Evolutionary conservation across 2,797 vertebrate genomes (phyloP).

Genomic region (Lates japonicus): DNA sequence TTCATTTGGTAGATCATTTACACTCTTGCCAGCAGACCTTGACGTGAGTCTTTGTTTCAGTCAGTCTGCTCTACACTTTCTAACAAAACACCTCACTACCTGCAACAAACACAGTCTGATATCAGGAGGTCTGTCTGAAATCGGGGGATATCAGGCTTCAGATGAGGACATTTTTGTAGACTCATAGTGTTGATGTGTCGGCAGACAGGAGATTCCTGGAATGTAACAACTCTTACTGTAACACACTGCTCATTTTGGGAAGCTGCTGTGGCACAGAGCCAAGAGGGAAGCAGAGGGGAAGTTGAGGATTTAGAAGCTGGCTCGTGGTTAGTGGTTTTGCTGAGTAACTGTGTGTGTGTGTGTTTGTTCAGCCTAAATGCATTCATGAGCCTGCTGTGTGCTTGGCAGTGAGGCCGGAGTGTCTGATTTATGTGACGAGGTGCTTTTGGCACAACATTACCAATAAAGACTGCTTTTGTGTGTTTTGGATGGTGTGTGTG

Average conservation of each 20-base stretch:
- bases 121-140: not conserved
- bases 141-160: not conserved
- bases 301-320: conserved; percentile 59
- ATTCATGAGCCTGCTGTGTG: conserved; percentile 33
- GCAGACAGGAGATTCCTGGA: conserved; percentile 72
- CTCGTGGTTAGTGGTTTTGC: conserved; percentile 54
- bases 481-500: conserved; percentile 9
- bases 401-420: conserved; percentile 9
- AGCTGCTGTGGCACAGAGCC: conserved; percentile 64
- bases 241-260: conserved; percentile 73
- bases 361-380: not conserved
- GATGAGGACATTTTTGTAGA: conserved; percentile 46
- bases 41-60: conserved; percentile 26
- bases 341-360: conserved; percentile 31
- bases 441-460: conserved; percentile 13
- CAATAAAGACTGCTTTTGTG: conserved; percentile 38
- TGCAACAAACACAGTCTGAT: conserved; percentile 36
- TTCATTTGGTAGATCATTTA: conserved; percentile 45
- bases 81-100: no score
- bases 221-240: conserved; percentile 70
- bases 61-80: conserved; percentile 32
- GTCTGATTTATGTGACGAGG: conserved; percentile 30
- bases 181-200: conserved; percentile 43
- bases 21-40: conserved; percentile 42
- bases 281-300: conserved; percentile 51